These are phyloP conservation scores for Girardinichthys multiradiatus DNA, from an alignment of 2,113 vertebrate species.

Conservation along the genomic window DNA sequence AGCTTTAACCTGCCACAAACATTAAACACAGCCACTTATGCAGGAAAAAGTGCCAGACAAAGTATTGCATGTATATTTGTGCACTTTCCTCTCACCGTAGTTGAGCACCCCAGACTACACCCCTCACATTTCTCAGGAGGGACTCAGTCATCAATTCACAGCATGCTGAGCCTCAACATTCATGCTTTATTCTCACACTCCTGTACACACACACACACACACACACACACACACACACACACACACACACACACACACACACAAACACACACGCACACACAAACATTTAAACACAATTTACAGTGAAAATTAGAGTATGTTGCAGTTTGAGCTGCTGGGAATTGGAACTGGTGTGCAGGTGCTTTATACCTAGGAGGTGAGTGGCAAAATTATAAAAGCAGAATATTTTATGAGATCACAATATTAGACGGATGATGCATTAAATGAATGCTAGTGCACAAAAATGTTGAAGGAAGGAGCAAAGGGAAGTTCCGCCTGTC, in stretches of 20 bases:
- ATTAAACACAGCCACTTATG: slow-evolving; percentile 16
- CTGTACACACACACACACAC: slow-evolving; percentile 4
- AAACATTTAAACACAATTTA: no score
- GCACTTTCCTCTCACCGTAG: slow-evolving; percentile 30
- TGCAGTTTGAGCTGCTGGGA: slow-evolving; percentile 35
- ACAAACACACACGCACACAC: no score
- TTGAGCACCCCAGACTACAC: slow-evolving; percentile 27
- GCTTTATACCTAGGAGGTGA: slow-evolving; percentile 54
- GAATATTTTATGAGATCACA: slow-evolving; percentile 59
- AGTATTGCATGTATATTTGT: slow-evolving; percentile 40
- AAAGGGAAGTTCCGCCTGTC: slow-evolving; percentile 24
- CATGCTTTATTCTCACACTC: background rate
- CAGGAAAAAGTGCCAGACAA: slow-evolving; percentile 25
- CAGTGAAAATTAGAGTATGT: slow-evolving; percentile 20
- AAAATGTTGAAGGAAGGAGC: slow-evolving; percentile 32
- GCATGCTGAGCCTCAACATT: slow-evolving; percentile 31
- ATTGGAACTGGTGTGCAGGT: slow-evolving; percentile 35
- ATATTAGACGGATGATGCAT: slow-evolving; percentile 70
- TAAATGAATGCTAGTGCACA: slow-evolving; percentile 67
- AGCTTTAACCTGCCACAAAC: slow-evolving; percentile 16
- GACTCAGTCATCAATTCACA: slow-evolving; percentile 46
- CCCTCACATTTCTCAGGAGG: slow-evolving; percentile 33
- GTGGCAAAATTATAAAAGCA: slow-evolving; percentile 67
- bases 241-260: no score
- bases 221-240: slow-evolving; percentile 16